Evolutionary conservation across 2,113 vertebrate species (phyloP).

Genomic region (Myrmecobius fasciatus): DNA sequence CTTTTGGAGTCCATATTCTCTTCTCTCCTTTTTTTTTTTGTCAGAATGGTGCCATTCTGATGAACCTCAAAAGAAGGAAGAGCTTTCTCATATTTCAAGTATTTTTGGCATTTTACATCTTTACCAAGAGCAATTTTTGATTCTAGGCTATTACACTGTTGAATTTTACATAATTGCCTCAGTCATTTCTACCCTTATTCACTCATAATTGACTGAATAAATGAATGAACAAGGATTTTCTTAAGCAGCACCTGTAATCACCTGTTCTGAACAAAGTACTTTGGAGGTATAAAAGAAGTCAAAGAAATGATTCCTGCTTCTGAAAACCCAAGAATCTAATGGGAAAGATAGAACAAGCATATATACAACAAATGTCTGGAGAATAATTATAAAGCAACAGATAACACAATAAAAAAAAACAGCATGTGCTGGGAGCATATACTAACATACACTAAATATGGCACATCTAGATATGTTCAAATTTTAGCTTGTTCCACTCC

Average conservation of each 20-base stretch:
- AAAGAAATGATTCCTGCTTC: neutral
- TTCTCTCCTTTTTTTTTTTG: neutral
- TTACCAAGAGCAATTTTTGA: neutral
- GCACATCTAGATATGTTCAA: neutral
- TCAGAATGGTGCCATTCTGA: neutral
- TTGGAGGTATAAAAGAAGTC: neutral
- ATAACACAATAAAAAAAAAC: neutral
- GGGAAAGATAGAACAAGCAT: neutral
- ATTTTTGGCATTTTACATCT: neutral
- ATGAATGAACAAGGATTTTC: neutral
- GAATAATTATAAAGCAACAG: neutral
- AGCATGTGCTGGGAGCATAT: neutral
- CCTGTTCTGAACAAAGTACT: neutral
- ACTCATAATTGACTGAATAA: neutral
- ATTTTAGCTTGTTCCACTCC: neutral
- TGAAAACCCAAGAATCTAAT: neutral
- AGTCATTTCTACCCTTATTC: neutral
- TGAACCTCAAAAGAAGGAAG: neutral
- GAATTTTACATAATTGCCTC: neutral
- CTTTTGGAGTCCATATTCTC: neutral
- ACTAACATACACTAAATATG: neutral
- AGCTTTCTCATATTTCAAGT: neutral
- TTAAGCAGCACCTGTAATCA: neutral
- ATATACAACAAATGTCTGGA: neutral
- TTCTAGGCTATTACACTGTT: neutral